Conservation (phyloP, 2,888 invertebrate genomes). For the Caenorhabditis sulstoni region DNA sequence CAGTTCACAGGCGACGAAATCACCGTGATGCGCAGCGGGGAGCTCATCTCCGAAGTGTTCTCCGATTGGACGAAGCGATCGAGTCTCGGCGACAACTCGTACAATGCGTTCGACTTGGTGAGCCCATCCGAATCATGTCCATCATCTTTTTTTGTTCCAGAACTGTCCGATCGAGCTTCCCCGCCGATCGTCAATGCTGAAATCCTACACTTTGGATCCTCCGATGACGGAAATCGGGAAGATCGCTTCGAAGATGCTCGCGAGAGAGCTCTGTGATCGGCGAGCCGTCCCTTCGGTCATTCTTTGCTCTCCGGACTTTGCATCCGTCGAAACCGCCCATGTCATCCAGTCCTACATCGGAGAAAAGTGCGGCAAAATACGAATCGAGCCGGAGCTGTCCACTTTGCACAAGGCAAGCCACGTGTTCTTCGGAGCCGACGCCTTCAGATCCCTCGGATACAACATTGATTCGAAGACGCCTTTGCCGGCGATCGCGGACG, state of each 20-base stretch:
- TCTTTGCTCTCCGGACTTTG: conserved; percentile 62
- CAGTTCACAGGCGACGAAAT: conserved; percentile 53
- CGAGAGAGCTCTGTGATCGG: conserved; percentile 58
- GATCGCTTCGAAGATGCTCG: conserved; percentile 57
- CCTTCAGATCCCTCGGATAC: conserved; percentile 27
- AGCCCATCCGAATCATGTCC: not conserved
- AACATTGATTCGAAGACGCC: conserved; percentile 30
- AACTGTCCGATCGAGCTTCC: conserved; percentile 63
- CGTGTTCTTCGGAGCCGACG: conserved; percentile 31
- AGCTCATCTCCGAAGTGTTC: conserved; percentile 65
- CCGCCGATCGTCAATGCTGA: conserved; percentile 52
- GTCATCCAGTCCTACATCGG: conserved; percentile 52
- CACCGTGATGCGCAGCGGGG: conserved; percentile 55
- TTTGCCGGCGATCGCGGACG: conserved; percentile 20
- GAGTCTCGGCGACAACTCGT: conserved; percentile 42
- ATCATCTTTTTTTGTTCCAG: conserved; percentile 24
- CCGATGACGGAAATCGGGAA: conserved; percentile 66
- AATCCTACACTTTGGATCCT: conserved; percentile 60
- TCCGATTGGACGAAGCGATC: conserved; percentile 61
- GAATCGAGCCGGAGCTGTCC: conserved; percentile 56
- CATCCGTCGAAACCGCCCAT: conserved; percentile 66
- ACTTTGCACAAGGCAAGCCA: conserved; percentile 43
- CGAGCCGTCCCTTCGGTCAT: conserved; percentile 46
- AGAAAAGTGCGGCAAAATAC: conserved; percentile 49
- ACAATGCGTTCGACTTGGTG: conserved; percentile 64